Percentiles rank a stretch among this genome's conserved stretches.
Evolutionary conservation across 2,888 invertebrate species (phyloP).

Genomic region (Galeruca laticollis): DNA sequence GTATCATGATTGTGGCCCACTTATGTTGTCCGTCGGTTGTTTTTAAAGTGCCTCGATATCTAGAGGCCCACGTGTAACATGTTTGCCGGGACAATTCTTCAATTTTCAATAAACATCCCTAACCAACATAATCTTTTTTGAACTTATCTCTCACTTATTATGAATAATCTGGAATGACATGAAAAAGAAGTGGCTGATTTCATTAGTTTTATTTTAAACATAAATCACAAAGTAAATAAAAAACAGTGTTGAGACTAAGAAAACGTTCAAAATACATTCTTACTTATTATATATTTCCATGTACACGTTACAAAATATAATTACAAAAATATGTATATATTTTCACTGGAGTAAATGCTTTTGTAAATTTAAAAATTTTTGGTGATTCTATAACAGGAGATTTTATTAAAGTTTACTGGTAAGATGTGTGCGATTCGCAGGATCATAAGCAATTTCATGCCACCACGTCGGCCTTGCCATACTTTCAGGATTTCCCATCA

Average conservation of each 20-base stretch:
- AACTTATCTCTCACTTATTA: no score
- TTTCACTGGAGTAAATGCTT: constrained; percentile 21
- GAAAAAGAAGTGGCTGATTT: no score
- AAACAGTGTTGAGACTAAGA: background rate
- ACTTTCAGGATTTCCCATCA: constrained; percentile 77
- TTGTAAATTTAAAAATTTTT: constrained; percentile 5
- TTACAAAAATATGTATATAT: constrained; percentile 28
- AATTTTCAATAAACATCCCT: no score
- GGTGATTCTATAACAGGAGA: background rate
- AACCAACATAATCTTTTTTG: no score
- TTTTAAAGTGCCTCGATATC: no score
- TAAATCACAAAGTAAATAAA: background rate
- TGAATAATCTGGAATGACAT: no score
- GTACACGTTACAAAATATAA: constrained; percentile 28
- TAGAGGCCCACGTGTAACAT: no score
- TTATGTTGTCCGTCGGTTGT: no score
- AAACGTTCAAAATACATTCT: no score
- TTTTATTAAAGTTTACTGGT: constrained; percentile 51
- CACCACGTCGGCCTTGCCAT: constrained; percentile 83
- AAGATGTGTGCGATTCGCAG: constrained; percentile 56
- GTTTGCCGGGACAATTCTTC: no score
- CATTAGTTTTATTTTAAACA: background rate
- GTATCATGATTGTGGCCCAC: no score
- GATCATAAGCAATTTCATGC: constrained; percentile 70
- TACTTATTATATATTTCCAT: constrained; percentile 14